Conservation (phyloP, 2,888 invertebrate genomes). For the Sarcophaga variegata region DNA sequence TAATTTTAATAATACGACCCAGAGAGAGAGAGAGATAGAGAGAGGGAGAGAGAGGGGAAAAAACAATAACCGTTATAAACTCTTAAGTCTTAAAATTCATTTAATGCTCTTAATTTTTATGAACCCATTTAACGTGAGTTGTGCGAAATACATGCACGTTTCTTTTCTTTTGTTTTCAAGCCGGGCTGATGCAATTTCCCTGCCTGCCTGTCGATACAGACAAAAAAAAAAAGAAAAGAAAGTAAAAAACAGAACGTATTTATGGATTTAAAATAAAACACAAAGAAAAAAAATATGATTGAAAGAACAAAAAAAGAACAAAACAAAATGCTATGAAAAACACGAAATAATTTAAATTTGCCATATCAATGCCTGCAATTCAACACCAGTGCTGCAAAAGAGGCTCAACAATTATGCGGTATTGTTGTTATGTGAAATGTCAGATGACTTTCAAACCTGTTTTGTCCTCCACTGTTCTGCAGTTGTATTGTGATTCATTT, state of each 20-base stretch:
- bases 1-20: too few species aligned
- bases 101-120: conserved; percentile 61
- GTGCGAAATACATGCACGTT: conserved; percentile 15
- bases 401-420: neutral
- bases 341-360: conserved; percentile 41
- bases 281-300: neutral
- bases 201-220: neutral
- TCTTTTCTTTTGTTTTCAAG: conserved; percentile 34
- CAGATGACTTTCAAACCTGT: too few species aligned
- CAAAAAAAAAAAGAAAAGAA: neutral
- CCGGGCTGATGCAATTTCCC: conserved; percentile 31
- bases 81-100: conserved; percentile 54
- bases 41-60: too few species aligned
- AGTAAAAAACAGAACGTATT: neutral
- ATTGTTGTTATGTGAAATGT: too few species aligned
- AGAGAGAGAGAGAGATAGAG: too few species aligned
- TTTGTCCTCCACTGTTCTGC: too few species aligned
- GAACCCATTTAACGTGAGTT: conserved; percentile 48
- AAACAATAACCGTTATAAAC: neutral
- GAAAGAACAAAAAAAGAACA: conserved; percentile 12
- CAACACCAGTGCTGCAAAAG: neutral
- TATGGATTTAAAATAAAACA: too few species aligned
- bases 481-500: neutral
- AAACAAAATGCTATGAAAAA: too few species aligned
- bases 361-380: neutral